phyloP scores from a whole-genome alignment of 64 coral and sea anemone genomes.

The Cladopsammia gracilis region DNA sequence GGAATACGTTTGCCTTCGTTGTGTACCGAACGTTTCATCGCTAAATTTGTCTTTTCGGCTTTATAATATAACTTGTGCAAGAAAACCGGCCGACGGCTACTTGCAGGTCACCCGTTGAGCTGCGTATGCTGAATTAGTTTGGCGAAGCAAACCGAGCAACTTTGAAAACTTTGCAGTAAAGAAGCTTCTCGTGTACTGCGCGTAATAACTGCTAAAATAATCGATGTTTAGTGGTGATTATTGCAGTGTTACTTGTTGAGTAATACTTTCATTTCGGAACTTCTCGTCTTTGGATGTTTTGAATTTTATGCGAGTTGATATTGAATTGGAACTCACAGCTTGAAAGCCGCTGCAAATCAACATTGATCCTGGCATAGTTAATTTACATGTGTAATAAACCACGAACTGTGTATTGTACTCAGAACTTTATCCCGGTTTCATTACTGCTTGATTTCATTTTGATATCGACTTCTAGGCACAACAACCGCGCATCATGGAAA shows the following conservation, averaged over 20 bases:
- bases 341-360: constrained; percentile 31
- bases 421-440: neutral
- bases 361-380: constrained; percentile 32
- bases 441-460: neutral
- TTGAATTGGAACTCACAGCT: constrained; percentile 18
- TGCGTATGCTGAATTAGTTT: neutral
- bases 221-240: neutral
- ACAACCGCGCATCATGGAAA: neutral
- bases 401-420: neutral
- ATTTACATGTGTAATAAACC: constrained; percentile 8
- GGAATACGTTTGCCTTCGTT: neutral
- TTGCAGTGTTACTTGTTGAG: neutral
- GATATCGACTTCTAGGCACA: neutral
- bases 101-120: constrained; percentile 3
- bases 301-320: neutral
- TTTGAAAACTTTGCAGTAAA: constrained; percentile 1
- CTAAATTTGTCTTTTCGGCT: neutral
- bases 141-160: neutral
- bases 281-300: neutral
- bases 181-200: neutral
- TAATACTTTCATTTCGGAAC: neutral
- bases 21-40: neutral
- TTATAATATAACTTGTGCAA: neutral
- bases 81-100: neutral
- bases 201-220: neutral